Base-by-base conservation (phyloP, 2,797 vertebrate species). In the Rhinophrynus dorsalis region DNA sequence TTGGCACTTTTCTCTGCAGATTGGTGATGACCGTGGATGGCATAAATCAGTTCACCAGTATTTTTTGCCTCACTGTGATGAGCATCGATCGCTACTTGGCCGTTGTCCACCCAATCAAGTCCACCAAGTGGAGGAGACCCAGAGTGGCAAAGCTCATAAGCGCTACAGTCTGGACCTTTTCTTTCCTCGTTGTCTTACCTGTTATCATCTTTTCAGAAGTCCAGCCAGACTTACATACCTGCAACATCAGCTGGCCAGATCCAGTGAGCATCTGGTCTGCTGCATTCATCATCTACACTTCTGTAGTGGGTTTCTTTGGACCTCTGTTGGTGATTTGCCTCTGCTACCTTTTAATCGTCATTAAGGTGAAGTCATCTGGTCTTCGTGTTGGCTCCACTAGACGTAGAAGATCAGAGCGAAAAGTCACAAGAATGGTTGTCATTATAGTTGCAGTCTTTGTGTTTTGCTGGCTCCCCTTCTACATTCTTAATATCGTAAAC, bases 361-460 rank as follows among this genome's bases (percentile, higher is more conserved):
- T 95, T 48, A 96, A 92, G 86, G 94, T 99, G 9, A 94, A 93
- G 58, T 94, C 89, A 0, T 89, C 95, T 0, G 94, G 96, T 6
- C 83, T 92, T 35, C 82, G 94, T 0, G 89, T 88, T 0, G 91
- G 93, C 18, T 89, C 91, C 55, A 90, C 91, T 0, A 90, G 82
- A 55, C 88, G 92, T 0, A 86, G 95, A 13, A 85, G 82, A 18
- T 95, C 95, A 0, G 96, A 98, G 82, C 86, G 92, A 1, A 97
- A 94, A 77, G 95, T 94, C 67, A 99, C 97, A 0, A 90, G 92
- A 57, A 97, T 99, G 97, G 97, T 98, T 83, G 92, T 98, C 80
- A 86, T 98, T 80, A 94, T 99, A 1, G 95, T 99, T 73, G 70
- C 92, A 15, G 95, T 97, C 37, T 99, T 99, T 2, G 89, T 93